These are phyloP conservation scores for Cyprinodon variegatus DNA, from an alignment of 2,113 vertebrate species.

Conservation along the genomic window DNA sequence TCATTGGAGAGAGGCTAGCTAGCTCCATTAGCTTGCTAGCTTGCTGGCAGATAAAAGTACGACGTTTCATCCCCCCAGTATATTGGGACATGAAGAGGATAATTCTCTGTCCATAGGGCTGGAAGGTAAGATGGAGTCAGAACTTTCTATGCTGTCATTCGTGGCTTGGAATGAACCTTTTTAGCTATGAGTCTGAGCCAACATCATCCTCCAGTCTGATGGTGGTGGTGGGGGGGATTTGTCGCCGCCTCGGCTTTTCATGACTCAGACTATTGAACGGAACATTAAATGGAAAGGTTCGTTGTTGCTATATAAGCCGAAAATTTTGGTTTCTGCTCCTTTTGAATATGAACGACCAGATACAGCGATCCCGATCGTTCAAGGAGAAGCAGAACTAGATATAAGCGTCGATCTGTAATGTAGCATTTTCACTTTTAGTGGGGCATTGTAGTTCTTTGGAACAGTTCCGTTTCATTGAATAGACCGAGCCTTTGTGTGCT, in stretches of 20 bases:
- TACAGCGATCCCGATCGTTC: neutral
- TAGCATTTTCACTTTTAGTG: slow-evolving; percentile 63
- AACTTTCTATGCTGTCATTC: slow-evolving; percentile 7
- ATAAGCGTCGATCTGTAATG: slow-evolving; percentile 35
- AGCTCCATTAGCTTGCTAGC: slow-evolving; percentile 73
- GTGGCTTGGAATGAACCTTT: slow-evolving; percentile 7
- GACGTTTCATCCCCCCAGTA: slow-evolving; percentile 72
- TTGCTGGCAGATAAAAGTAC: slow-evolving; percentile 75
- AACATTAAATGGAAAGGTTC: slow-evolving; percentile 28
- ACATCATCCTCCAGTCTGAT: slow-evolving; percentile 59
- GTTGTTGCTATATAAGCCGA: slow-evolving; percentile 1
- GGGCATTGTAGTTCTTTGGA: slow-evolving; percentile 59
- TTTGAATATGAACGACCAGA: neutral
- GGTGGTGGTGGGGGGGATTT: slow-evolving; percentile 59
- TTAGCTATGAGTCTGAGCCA: slow-evolving; percentile 38
- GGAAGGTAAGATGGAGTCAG: slow-evolving; percentile 71
- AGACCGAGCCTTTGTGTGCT: slow-evolving; percentile 74
- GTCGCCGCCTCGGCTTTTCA: slow-evolving; percentile 72
- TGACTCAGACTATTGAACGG: slow-evolving; percentile 72
- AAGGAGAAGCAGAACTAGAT: neutral
- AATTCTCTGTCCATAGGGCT: slow-evolving; percentile 79
- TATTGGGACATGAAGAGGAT: slow-evolving; percentile 84
- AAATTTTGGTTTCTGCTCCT: neutral
- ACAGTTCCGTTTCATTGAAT: slow-evolving; percentile 69
- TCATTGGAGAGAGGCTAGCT: slow-evolving; percentile 76